Conservation (phyloP, 2,113 vertebrate species). For the Phalacrocorax pelagicus region DNA sequence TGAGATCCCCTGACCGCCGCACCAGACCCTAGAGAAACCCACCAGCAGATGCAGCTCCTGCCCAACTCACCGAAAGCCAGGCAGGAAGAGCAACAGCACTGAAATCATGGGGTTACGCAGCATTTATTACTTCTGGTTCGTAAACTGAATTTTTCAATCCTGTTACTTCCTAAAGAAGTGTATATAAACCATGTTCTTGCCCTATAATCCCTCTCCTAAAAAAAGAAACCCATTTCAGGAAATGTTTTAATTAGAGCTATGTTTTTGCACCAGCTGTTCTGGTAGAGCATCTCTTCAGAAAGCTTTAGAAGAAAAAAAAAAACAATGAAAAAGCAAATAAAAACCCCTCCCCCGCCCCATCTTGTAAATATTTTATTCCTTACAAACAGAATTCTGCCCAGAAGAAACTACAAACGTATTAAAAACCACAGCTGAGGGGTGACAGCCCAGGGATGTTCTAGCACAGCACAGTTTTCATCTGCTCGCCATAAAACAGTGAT, state of each 20-base stretch:
- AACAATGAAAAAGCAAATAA: not conserved
- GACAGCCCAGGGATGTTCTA: not conserved
- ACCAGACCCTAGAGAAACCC: not conserved
- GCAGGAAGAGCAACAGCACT: not conserved
- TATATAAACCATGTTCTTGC: not conserved
- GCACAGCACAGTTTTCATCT: not conserved
- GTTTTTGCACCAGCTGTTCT: not conserved
- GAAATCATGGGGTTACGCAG: not conserved
- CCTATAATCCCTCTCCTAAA: not conserved
- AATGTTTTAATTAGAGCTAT: not conserved
- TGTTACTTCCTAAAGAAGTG: not conserved
- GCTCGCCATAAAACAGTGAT: not conserved
- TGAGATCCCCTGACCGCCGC: not conserved
- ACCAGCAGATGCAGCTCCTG: not conserved
- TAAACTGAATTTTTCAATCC: not conserved
- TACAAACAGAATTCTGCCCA: not conserved
- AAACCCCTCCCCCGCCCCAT: not conserved
- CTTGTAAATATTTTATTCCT: not conserved
- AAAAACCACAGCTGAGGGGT: not conserved
- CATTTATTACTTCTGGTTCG: not conserved
- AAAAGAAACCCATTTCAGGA: not conserved
- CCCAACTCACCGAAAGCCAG: not conserved
- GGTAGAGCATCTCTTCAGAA: not conserved
- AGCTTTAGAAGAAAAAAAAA: not conserved
- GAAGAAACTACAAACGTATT: not conserved